Conservation (phyloP, 1,140 invertebrate genomes). For the Archivesica marissinica region DNA sequence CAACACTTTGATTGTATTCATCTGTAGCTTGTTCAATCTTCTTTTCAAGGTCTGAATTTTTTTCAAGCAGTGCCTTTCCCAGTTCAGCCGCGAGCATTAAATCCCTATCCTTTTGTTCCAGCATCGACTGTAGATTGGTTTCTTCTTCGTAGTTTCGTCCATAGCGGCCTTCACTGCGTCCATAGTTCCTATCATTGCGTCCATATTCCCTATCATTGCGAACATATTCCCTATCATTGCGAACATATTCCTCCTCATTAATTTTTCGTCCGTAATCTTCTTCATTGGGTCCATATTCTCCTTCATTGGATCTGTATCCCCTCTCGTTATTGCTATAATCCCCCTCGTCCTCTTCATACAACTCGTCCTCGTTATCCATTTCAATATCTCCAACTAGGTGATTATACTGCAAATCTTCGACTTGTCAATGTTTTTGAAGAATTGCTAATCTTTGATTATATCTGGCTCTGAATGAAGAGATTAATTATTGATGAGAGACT, state of each 20-base stretch:
- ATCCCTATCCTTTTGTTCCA: slow-evolving; percentile 97
- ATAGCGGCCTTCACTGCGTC: neutral
- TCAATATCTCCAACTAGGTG: neutral
- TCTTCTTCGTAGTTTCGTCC: slow-evolving; percentile 10
- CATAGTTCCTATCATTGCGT: neutral
- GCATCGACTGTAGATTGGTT: slow-evolving; percentile 90
- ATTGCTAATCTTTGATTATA: no score
- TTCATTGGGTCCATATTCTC: neutral
- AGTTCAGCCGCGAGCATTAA: slow-evolving; percentile 96
- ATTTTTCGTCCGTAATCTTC: neutral
- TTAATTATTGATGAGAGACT: no score
- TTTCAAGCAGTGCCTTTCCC: slow-evolving; percentile 96
- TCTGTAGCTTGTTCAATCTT: slow-evolving; percentile 94
- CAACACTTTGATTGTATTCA: slow-evolving; percentile 95
- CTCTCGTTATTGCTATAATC: neutral
- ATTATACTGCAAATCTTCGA: neutral
- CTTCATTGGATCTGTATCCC: neutral
- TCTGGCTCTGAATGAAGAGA: no score
- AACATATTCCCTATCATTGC: neutral
- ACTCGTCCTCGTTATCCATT: slow-evolving; percentile 5
- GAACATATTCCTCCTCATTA: neutral
- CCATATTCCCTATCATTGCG: neutral
- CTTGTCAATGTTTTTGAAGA: neutral
- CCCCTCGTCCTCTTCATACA: neutral
- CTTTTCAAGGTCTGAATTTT: slow-evolving; percentile 93